Percentiles rank a stretch among this genome's conserved stretches.
phyloP scores from a whole-genome alignment of 2,113 vertebrate species.

The Leuciscus idus region DNA sequence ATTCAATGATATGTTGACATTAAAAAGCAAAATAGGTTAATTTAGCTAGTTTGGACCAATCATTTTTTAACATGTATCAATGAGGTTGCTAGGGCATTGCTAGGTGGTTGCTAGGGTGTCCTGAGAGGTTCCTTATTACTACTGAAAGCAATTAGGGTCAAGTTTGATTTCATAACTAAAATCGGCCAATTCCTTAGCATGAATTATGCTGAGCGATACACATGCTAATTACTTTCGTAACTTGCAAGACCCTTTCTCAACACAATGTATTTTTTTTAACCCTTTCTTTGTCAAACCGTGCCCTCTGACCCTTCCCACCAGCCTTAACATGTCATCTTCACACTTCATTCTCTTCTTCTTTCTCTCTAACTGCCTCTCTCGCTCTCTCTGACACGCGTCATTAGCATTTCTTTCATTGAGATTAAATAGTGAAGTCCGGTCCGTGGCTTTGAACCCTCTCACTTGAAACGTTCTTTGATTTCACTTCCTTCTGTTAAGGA shows the following conservation, averaged over 20 bases:
- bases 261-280: constrained; percentile 73
- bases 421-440: constrained; percentile 76
- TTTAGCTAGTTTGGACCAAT: not conserved
- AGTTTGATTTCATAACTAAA: constrained; percentile 40
- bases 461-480: constrained; percentile 80
- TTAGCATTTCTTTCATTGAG: constrained; percentile 80
- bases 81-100: not conserved
- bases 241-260: constrained; percentile 58
- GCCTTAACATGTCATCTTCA: constrained; percentile 67
- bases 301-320: constrained; percentile 47
- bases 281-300: constrained; percentile 62
- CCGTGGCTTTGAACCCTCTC: constrained; percentile 76
- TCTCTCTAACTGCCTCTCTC: constrained; percentile 57
- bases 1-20: not conserved
- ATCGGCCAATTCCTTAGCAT: constrained; percentile 69
- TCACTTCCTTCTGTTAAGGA: constrained; percentile 70
- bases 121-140: not conserved
- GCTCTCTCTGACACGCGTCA: constrained; percentile 63
- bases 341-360: constrained; percentile 72
- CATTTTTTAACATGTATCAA: too few species aligned
- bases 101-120: not conserved
- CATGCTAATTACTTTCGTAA: constrained; percentile 56
- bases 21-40: not conserved
- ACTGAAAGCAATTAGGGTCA: not conserved
- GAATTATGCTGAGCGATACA: constrained; percentile 61